phyloP scores from a whole-genome alignment of 2,113 vertebrate species.

The Guaruba guarouba region DNA sequence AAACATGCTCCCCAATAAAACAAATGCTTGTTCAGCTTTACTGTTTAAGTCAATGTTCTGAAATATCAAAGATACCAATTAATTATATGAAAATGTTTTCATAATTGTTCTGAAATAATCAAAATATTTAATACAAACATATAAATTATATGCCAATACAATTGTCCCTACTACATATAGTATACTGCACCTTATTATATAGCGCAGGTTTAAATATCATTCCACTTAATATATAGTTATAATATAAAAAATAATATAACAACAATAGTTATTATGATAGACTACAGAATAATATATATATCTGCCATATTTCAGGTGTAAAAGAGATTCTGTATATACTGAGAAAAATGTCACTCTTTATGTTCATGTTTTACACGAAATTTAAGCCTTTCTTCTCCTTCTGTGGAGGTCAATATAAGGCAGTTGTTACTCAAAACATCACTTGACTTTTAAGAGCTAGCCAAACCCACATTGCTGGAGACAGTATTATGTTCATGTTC shows the following conservation, averaged over 20 bases:
- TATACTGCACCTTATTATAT: not conserved
- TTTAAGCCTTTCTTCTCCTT: not conserved
- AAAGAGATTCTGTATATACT: not conserved
- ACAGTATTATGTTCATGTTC: not conserved
- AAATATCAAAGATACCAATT: not conserved
- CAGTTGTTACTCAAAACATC: not conserved
- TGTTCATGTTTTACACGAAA: not conserved
- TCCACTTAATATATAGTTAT: not conserved
- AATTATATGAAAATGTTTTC: not conserved
- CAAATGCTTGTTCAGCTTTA: not conserved
- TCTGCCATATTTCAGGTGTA: not conserved
- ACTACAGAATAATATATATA: not conserved
- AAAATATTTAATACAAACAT: not conserved
- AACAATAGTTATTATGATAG: not conserved
- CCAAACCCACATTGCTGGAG: not conserved
- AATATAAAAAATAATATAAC: not conserved
- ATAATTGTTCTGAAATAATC: not conserved
- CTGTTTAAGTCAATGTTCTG: not conserved
- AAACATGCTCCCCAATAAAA: not conserved
- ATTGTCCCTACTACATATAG: not conserved
- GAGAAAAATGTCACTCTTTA: not conserved
- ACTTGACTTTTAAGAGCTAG: not conserved
- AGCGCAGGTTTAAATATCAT: not conserved
- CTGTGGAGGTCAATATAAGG: not conserved
- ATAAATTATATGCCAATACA: not conserved